Conservation (phyloP, 2,888 invertebrate genomes). For the Timandra comae region DNA sequence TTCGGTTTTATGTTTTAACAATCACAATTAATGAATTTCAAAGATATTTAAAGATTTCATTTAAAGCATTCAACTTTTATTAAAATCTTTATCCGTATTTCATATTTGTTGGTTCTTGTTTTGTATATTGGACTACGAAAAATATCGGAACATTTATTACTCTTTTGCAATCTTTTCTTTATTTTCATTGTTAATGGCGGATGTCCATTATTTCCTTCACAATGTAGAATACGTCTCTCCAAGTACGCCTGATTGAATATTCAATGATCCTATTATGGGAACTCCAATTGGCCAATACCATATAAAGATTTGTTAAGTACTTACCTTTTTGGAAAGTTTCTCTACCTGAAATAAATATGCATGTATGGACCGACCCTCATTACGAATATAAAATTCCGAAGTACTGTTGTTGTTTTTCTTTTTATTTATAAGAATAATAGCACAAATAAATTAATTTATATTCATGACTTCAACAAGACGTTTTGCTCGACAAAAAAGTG, state of each 20-base stretch:
- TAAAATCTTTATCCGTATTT: neutral
- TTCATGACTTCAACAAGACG: too few species aligned
- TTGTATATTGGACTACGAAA: neutral
- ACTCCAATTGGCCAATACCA: slow-evolving; percentile 17
- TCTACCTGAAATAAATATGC: too few species aligned
- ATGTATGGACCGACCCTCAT: too few species aligned
- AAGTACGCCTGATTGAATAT: slow-evolving; percentile 25
- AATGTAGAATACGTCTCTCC: slow-evolving; percentile 21
- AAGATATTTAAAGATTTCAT: neutral
- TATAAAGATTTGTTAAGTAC: slow-evolving; percentile 13
- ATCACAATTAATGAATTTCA: too few species aligned
- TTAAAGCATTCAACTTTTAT: neutral
- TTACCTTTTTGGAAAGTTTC: neutral
- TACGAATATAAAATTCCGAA: too few species aligned
- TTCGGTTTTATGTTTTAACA: too few species aligned
- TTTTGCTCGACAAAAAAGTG: neutral
- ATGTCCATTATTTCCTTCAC: slow-evolving; percentile 23
- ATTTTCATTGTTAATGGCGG: slow-evolving; percentile 13
- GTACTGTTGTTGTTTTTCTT: too few species aligned
- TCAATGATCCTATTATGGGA: slow-evolving; percentile 26
- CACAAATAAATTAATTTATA: too few species aligned
- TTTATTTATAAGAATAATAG: too few species aligned
- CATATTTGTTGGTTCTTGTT: neutral
- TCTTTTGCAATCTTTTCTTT: slow-evolving; percentile 3
- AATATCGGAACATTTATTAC: neutral